phyloP scores from a whole-genome alignment of 2,888 invertebrate species.

The Drosophila affinis region DNA sequence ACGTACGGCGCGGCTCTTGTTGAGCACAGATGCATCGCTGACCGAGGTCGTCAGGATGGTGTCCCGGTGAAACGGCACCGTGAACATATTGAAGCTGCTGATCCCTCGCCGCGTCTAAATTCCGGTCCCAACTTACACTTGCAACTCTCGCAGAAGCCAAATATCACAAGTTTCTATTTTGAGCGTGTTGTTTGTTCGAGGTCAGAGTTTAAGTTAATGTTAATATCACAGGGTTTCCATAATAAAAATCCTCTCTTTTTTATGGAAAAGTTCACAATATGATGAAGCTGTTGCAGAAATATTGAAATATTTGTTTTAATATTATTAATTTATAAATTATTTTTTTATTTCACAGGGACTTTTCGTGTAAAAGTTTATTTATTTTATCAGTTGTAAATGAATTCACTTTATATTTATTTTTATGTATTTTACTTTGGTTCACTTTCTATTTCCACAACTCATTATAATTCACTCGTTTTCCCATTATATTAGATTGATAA shows the following conservation, averaged over 20 bases:
- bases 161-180: constrained; percentile 26
- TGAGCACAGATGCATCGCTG: constrained; percentile 88
- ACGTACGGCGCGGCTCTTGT: constrained; percentile 86
- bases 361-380: background rate
- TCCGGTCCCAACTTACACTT: constrained; percentile 53
- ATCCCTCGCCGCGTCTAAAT: constrained; percentile 16
- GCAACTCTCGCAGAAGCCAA: constrained; percentile 26
- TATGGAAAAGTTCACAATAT: constrained; percentile 29
- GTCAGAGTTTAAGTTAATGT: constrained; percentile 3
- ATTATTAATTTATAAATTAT: background rate
- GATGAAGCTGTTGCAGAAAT: constrained; percentile 5
- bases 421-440: background rate
- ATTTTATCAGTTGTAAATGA: background rate
- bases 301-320: background rate
- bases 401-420: too few species aligned
- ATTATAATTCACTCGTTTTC: background rate
- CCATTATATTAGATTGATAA: background rate
- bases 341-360: too few species aligned
- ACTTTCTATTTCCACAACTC: background rate
- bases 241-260: constrained; percentile 2
- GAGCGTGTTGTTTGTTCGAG: constrained; percentile 12
- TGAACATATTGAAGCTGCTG: constrained; percentile 79
- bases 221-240: constrained; percentile 46
- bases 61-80: constrained; percentile 84
- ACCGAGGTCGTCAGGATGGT: constrained; percentile 85